Evolutionary conservation across 2,797 vertebrate genomes (phyloP), one percentile per base, ranked within the genome.

Genomic region (Acanthurus lineatus): DNA sequence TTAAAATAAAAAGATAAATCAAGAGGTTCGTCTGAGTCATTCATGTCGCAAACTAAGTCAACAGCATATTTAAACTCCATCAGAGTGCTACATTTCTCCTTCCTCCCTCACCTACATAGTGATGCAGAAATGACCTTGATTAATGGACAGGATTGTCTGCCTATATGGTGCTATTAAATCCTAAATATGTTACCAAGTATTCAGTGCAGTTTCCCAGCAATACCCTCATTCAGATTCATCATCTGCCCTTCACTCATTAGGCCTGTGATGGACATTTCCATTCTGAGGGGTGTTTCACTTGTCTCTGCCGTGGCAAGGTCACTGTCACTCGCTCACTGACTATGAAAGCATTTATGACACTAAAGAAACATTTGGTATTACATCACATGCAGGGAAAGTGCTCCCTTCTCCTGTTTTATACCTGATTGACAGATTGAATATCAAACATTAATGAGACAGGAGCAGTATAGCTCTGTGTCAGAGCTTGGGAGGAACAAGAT

Each of bases 391-490:
- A 76, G 62, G 73, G 52, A 66, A 62, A 64, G 72, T 68, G 57
- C 77, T 85, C 76, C 86, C 49, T 53, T 82, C 69, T 81, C 72
- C 74, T 64, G 81, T 84, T 83, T 64, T 44, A 66, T 62, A 38
- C 51, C 54, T 90, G 90, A 93, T 65, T 92, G 92, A 90, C 88
- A 86, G 86, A 49, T 52, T 69, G 47, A 85, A 89, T 82, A 77
- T 92, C 32, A 88, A 88, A 88, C 71, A 85, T 89, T 89, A 89
- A 93, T 92, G 90, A 87, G 62, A 68, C 19, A 60, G 82, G 66
- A 78, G 72, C 65, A 60, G 62, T 73, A 51, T 42, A 62, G 67
- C 42, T 69, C 35, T 51, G 42, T 42, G 44, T 63, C 45, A 54
- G 28, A 64, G 57, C 78, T 44, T 44, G 17, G 19, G 52, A 63